Percentiles rank a stretch among this genome's conserved stretches.
Evolutionary conservation across 2,113 vertebrate species (phyloP).

Genomic region (Pontoporia blainvillei): DNA sequence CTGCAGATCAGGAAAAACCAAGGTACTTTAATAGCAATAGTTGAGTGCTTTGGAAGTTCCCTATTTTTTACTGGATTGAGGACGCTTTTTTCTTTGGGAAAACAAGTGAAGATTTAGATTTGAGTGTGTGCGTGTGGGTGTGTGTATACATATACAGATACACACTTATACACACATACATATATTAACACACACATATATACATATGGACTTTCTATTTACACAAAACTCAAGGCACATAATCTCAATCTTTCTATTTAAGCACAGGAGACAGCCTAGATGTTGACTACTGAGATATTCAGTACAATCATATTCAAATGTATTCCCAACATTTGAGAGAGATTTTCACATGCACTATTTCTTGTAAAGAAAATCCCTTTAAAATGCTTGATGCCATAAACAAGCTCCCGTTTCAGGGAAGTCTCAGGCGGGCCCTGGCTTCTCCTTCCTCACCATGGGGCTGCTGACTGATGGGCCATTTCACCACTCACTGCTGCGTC

Average conservation of each 20-base stretch:
- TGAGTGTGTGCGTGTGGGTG: accelerated
- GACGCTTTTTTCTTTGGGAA: neutral
- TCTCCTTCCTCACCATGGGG: neutral
- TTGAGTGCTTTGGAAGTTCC: neutral
- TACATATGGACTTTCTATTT: neutral
- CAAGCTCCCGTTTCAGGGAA: neutral
- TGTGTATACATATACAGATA: neutral
- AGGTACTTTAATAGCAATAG: neutral
- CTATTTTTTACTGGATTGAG: neutral
- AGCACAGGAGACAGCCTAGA: neutral
- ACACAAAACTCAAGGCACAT: neutral
- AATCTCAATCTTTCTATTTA: neutral
- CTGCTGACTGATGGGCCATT: neutral
- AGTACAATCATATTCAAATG: neutral
- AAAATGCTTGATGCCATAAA: neutral
- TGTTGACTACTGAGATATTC: neutral
- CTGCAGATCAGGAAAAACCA: neutral
- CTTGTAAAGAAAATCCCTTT: neutral
- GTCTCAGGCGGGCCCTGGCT: neutral
- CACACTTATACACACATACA: neutral
- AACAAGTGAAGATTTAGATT: neutral
- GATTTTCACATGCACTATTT: neutral
- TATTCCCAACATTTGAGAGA: neutral
- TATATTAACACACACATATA: neutral
- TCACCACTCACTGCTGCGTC: neutral